Base-by-base conservation (phyloP, 2,113 vertebrate species). In the Tragelaphus buxtoni region DNA sequence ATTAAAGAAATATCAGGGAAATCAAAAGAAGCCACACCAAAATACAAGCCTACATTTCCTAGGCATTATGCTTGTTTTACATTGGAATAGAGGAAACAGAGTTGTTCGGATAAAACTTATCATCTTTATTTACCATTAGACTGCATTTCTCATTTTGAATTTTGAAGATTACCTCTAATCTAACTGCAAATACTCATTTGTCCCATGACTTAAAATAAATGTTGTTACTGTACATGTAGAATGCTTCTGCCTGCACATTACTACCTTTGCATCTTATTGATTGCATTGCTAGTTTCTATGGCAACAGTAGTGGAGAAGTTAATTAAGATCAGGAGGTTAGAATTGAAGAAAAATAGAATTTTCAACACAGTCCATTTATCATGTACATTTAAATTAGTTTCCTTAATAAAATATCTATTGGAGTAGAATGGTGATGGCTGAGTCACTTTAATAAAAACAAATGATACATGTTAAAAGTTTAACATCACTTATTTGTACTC, bases 291-390 rank as follows among this genome's bases (percentile, higher is more conserved):
- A 42, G 98, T 98, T 98, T 98, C 98, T 97, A 96, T 96, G 90
- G 98, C 87, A 98, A 98, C 97, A 98, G 93, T 97, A 96, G 97
- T 88, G 28, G 93, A 97, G 94, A 97, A 98, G 95, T 97, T 98
- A 99, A 99, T 98, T 98, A 99, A 98, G 98, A 98, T 98, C 98
- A 98, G 96, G 95, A 89, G 97, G 98, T 98, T 98, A 98, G 89
- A 97, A 88, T 0, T 96, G 95, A 98, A 97, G 97, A 98, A 98
- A 98, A 98, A 97, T 97, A 97, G 97, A 98, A 97, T 97, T 98
- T 98, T 96, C 95, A 96, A 69, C 80, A 97, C 90, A 98, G 94
- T 97, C 97, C 96, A 98, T 98, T 97, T 98, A 98, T 98, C 98
- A 98, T 90, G 90, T 69, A 97, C 96, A 95, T 98, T 98, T 97